Evolutionary conservation across 30 jellyfish, hydroid and myxozoan genomes (phyloP).

Genomic region (Morbakka virulenta): DNA sequence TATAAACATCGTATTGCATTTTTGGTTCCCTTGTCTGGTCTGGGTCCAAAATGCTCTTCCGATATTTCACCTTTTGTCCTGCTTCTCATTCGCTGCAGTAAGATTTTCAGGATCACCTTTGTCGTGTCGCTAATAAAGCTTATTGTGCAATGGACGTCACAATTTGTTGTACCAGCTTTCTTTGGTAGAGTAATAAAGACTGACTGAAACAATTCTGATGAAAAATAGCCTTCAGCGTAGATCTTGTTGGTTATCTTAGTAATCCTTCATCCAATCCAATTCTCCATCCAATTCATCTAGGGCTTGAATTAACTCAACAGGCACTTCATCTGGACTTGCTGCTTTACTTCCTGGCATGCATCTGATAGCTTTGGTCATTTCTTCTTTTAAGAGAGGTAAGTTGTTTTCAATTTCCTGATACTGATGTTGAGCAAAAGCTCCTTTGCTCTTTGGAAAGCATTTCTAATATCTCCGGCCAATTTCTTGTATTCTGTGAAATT

Average conservation of each 20-base stretch:
- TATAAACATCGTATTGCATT: too few relatives aligned
- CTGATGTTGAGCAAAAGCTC: constrained; percentile 35
- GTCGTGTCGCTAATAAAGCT: constrained; percentile 42
- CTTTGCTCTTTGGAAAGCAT: constrained; percentile 42
- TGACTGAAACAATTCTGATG: constrained; percentile 24
- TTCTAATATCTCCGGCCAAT: constrained; percentile 27
- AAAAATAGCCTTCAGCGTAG: constrained; percentile 31
- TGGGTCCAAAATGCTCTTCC: constrained; percentile 37
- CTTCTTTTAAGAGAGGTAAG: constrained; percentile 22
- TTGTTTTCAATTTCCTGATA: constrained; percentile 43
- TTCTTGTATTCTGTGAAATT: constrained; percentile 21
- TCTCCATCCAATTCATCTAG: too few relatives aligned
- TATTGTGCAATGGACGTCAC: constrained; percentile 45
- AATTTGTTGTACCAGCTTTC: too few relatives aligned
- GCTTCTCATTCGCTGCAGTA: constrained; percentile 45
- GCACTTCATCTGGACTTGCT: too few relatives aligned
- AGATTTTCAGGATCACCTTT: constrained; percentile 42
- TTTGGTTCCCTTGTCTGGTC: constrained; percentile 45
- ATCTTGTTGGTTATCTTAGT: constrained; percentile 44
- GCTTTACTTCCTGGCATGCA: constrained; percentile 43
- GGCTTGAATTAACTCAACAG: constrained; percentile 27
- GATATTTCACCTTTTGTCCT: constrained; percentile 54
- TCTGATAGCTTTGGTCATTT: constrained; percentile 25
- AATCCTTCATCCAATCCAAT: constrained; percentile 31
- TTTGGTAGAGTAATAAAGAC: constrained; percentile 41